Evolutionary conservation across 2,113 vertebrate genomes (phyloP).

Genomic region (Microcebus lehilahytsara): DNA sequence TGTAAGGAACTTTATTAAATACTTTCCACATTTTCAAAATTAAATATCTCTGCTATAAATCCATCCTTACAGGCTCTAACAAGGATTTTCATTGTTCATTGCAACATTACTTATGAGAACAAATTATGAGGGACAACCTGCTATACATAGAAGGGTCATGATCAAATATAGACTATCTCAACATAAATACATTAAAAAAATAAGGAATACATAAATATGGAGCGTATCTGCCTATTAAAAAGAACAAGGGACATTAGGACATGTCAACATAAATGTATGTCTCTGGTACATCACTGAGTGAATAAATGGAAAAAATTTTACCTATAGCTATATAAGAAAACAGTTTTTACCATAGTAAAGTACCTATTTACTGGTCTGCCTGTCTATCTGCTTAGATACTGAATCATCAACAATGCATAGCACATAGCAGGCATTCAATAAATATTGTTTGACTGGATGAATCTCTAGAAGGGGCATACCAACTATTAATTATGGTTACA

Average conservation of each 20-base stretch:
- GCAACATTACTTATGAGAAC: not conserved
- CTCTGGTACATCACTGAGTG: not conserved
- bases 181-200: not conserved
- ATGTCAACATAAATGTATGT: not conserved
- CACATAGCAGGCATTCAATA: not conserved
- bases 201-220: not conserved
- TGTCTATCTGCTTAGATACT: not conserved
- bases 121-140: not conserved
- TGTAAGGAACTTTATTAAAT: not conserved
- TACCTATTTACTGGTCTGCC: not conserved
- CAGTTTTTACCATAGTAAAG: not conserved
- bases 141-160: not conserved
- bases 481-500: not conserved
- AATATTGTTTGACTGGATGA: not conserved
- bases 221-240: not conserved
- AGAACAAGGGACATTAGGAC: not conserved
- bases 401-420: not conserved
- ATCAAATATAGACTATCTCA: not conserved
- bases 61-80: not conserved
- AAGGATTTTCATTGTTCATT: not conserved
- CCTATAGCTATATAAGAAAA: not conserved
- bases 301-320: not conserved
- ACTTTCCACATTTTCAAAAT: not conserved
- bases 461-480: not conserved
- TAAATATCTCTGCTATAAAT: not conserved